phyloP scores from a whole-genome alignment of 2,888 invertebrate genomes.

The Vannuccia rotundouncinata region DNA sequence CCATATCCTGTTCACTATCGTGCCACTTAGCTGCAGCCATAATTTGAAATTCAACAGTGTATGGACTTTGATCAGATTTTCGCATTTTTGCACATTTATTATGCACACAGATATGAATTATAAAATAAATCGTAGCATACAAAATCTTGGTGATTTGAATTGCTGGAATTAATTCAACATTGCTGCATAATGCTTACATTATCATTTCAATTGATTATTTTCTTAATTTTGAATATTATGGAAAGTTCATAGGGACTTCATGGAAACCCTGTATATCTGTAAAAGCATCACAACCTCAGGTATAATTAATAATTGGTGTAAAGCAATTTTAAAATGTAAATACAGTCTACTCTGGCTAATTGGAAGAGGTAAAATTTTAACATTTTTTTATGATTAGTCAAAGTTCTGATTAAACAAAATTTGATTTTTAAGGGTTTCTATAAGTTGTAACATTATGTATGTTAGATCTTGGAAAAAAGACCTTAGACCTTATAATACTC shows the following conservation, averaged over 20 bases:
- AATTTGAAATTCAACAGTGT: neutral
- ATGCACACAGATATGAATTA: neutral
- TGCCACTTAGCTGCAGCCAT: neutral
- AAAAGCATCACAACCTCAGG: too few relatives aligned
- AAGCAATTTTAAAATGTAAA: too few relatives aligned
- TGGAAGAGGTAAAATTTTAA: too few relatives aligned
- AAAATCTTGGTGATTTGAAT: neutral
- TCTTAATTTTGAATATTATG: neutral
- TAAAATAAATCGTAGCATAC: neutral
- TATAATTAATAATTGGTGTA: too few relatives aligned
- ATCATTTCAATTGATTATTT: neutral
- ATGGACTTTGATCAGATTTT: neutral
- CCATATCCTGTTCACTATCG: neutral
- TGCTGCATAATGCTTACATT: neutral
- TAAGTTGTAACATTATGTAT: too few relatives aligned
- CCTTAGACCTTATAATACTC: too few relatives aligned
- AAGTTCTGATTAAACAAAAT: too few relatives aligned
- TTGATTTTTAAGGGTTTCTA: too few relatives aligned
- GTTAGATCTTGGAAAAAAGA: too few relatives aligned
- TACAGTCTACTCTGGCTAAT: too few relatives aligned
- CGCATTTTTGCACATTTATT: neutral
- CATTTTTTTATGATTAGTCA: too few relatives aligned
- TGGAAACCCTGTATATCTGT: neutral
- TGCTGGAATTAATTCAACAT: neutral
- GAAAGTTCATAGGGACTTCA: neutral